These are phyloP conservation scores for Platerodrilus igneus DNA, from an alignment of 2,888 invertebrate genomes.

Conservation along the genomic window DNA sequence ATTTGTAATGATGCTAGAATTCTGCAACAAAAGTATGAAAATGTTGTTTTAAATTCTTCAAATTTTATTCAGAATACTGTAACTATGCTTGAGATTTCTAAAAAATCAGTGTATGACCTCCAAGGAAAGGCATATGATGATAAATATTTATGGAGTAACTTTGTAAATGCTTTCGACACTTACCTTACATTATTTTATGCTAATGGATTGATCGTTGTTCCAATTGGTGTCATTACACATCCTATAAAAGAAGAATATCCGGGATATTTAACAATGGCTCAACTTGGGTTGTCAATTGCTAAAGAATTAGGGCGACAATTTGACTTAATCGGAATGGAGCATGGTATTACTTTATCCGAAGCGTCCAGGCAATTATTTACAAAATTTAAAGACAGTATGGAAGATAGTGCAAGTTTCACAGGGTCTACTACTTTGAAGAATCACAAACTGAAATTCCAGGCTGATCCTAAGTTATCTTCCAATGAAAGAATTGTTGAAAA, in stretches of 20 bases:
- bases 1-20: conserved; percentile 10
- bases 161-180: conserved; percentile 21
- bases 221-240: conserved; percentile 25
- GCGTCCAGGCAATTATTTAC: conserved; percentile 10
- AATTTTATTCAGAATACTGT: conserved; percentile 15
- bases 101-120: conserved; percentile 8
- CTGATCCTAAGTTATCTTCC: conserved; percentile 21
- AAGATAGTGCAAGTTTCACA: no score
- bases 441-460: no score
- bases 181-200: conserved; percentile 27
- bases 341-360: conserved; percentile 22
- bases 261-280: conserved; percentile 30
- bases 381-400: conserved; percentile 15
- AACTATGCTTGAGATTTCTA: conserved; percentile 7
- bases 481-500: conserved; percentile 34
- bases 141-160: conserved; percentile 24
- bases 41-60: neutral
- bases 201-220: conserved; percentile 27
- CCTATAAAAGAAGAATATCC: conserved; percentile 27
- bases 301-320: conserved; percentile 35
- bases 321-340: conserved; percentile 31
- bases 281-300: conserved; percentile 33
- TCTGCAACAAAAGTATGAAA: conserved; percentile 14
- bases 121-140: conserved; percentile 8
- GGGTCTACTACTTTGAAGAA: no score